A percentile compares a stretch with the other conserved stretches of the same genome.
Conservation (phyloP, 2,797 vertebrate genomes). For the Coregonus suidteri region DNA sequence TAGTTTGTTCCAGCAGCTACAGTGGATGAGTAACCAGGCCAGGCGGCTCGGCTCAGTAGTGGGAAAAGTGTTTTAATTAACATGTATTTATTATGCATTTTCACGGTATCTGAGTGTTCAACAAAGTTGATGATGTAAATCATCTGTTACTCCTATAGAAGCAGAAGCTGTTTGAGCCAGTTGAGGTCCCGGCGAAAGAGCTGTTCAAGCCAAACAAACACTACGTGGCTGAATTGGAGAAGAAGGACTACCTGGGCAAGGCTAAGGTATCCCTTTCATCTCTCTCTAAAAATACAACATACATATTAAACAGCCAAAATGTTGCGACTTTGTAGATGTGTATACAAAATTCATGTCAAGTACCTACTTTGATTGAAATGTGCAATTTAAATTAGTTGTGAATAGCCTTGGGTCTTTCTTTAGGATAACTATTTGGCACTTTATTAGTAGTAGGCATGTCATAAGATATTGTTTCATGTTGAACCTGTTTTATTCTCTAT, state of each 20-base stretch:
- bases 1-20: background rate
- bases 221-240: slow-evolving; percentile 93
- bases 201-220: slow-evolving; percentile 91
- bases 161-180: slow-evolving; percentile 83
- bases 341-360: background rate
- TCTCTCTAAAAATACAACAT: background rate
- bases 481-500: background rate
- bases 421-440: background rate
- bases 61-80: background rate
- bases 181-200: slow-evolving; percentile 77
- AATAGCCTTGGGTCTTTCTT: background rate
- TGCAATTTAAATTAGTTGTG: too few species aligned
- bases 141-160: slow-evolving; percentile 75
- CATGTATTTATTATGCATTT: slow-evolving; percentile 11
- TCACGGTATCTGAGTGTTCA: background rate
- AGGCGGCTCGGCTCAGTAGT: background rate
- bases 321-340: too few species aligned
- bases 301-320: background rate
- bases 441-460: background rate
- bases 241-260: slow-evolving; percentile 96
- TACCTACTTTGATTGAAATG: too few species aligned
- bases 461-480: background rate
- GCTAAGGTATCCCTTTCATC: slow-evolving; percentile 77
- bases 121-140: background rate
- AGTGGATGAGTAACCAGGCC: background rate